These are phyloP conservation scores for Glomeris maerens DNA, from an alignment of 1,140 invertebrate genomes.

Conservation along the genomic window DNA sequence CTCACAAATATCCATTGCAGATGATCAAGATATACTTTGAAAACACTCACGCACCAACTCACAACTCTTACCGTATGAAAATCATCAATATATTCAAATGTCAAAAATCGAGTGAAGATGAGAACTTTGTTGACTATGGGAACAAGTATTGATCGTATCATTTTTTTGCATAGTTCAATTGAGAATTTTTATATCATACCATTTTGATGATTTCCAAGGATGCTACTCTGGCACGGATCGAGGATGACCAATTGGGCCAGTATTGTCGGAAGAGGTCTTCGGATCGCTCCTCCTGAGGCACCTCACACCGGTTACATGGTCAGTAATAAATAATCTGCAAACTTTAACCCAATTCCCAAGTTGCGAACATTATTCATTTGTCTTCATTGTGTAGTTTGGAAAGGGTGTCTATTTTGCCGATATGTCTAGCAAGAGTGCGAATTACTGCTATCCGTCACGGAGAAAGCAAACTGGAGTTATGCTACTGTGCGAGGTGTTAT, in stretches of 20 bases:
- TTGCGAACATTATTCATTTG: background rate
- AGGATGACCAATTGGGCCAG: slow-evolving; percentile 42
- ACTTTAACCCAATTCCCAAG: background rate
- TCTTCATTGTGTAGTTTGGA: slow-evolving; percentile 21
- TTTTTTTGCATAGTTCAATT: background rate
- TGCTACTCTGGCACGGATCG: slow-evolving; percentile 45
- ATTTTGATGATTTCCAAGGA: slow-evolving; percentile 18
- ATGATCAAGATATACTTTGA: slow-evolving; percentile 29
- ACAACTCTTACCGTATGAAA: slow-evolving; percentile 29
- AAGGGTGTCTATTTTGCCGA: slow-evolving; percentile 46
- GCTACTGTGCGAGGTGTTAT: slow-evolving; percentile 39
- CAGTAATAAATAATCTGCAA: slow-evolving; percentile 20
- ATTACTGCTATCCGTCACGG: slow-evolving; percentile 40
- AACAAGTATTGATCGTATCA: slow-evolving; percentile 10
- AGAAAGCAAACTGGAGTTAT: slow-evolving; percentile 35
- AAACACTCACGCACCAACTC: slow-evolving; percentile 34
- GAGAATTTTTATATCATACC: background rate
- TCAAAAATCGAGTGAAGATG: slow-evolving; percentile 21
- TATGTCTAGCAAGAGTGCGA: slow-evolving; percentile 46
- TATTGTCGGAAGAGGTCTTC: slow-evolving; percentile 42
- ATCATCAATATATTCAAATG: slow-evolving; percentile 27
- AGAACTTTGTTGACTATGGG: slow-evolving; percentile 21
- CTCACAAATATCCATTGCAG: slow-evolving; percentile 23
- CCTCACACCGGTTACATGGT: slow-evolving; percentile 39
- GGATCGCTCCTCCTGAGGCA: slow-evolving; percentile 42